Evolutionary conservation across 2,113 vertebrate genomes (phyloP).

Genomic region (Microtus ochrogaster): DNA sequence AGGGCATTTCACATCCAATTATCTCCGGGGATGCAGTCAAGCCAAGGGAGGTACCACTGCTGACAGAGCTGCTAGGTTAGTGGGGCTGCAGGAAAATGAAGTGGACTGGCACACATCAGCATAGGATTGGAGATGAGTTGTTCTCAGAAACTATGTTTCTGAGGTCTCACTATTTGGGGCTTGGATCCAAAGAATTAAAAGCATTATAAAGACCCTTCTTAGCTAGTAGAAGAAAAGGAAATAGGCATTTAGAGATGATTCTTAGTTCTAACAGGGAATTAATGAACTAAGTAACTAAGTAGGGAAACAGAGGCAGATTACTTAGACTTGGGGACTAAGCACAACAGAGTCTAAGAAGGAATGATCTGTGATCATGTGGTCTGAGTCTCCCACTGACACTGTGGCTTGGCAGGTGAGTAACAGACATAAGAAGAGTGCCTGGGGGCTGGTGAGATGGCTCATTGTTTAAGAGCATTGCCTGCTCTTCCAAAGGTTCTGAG

Average conservation of each 20-base stretch:
- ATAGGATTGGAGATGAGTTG: background rate
- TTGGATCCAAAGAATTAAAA: background rate
- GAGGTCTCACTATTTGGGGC: background rate
- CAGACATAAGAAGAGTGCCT: background rate
- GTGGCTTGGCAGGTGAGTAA: background rate
- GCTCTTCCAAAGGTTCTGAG: no score
- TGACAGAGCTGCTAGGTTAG: conserved; percentile 47
- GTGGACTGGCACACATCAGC: background rate
- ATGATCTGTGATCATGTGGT: no score
- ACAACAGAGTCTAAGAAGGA: background rate
- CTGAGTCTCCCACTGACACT: background rate
- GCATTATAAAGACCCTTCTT: background rate
- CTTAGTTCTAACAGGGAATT: background rate
- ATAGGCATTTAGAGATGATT: background rate
- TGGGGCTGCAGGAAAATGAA: background rate
- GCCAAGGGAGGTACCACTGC: background rate
- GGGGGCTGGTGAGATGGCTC: no score
- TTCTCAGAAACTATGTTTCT: background rate
- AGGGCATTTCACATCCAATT: conserved; percentile 62
- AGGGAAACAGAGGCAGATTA: background rate
- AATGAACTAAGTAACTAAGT: background rate
- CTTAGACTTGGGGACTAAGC: background rate
- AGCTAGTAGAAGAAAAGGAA: background rate
- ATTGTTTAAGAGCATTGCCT: no score
- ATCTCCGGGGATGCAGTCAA: conserved; percentile 50